Evolutionary conservation across 2,888 invertebrate genomes (phyloP).

Genomic region (Punctoribates punctum): DNA sequence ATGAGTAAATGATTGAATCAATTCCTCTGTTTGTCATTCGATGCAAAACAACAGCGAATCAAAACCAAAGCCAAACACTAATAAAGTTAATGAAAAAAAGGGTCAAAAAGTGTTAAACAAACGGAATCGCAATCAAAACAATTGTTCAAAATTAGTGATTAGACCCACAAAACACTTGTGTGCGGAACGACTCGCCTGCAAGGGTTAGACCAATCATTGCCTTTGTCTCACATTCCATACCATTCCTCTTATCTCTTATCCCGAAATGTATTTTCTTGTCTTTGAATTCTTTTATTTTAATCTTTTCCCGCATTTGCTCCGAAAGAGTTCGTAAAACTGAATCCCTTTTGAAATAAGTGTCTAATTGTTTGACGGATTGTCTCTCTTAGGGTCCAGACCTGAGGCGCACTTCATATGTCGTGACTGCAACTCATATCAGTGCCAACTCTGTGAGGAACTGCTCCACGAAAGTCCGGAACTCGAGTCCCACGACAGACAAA

Average conservation of each 20-base stretch:
- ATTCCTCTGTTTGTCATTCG: background rate
- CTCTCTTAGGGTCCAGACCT: constrained; percentile 45
- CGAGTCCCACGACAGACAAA: constrained; percentile 52
- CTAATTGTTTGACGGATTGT: background rate
- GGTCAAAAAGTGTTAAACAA: background rate
- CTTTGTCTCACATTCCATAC: background rate
- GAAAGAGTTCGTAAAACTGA: background rate
- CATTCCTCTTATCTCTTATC: background rate
- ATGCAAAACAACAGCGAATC: constrained; percentile 12
- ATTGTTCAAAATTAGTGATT: background rate
- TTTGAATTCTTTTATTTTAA: background rate
- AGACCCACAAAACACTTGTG: constrained; percentile 40
- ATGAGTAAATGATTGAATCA: background rate
- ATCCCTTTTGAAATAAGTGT: too few relatives aligned
- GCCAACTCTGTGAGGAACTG: constrained; percentile 52
- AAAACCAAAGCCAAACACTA: background rate
- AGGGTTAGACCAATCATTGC: constrained; percentile 24
- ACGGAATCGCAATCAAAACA: background rate
- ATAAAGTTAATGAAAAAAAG: background rate
- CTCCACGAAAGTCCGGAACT: constrained; percentile 51
- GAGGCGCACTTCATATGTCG: constrained; percentile 52
- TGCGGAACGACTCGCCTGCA: constrained; percentile 48
- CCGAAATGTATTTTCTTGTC: background rate
- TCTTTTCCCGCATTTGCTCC: background rate
- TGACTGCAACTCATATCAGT: constrained; percentile 54